These are phyloP conservation scores for Spheniscus mendiculus DNA, from an alignment of 2,113 vertebrate species.

Conservation along the genomic window DNA sequence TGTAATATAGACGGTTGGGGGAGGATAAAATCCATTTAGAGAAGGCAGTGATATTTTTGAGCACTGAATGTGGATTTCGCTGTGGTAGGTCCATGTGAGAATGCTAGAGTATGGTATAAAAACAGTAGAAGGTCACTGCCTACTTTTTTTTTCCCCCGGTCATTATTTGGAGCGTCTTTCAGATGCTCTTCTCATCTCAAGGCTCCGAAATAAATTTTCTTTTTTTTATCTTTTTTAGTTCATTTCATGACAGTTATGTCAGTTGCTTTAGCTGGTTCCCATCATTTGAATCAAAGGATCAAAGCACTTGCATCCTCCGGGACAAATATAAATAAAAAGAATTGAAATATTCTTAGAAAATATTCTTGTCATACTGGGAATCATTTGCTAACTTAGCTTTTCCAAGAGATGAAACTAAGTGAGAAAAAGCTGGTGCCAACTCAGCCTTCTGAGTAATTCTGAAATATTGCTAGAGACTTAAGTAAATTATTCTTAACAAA, in stretches of 20 bases:
- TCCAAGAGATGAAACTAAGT: constrained; percentile 1
- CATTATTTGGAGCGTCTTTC: constrained; percentile 34
- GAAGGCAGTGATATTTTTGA: not conserved
- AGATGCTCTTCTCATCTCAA: constrained; percentile 3
- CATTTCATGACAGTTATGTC: constrained; percentile 33
- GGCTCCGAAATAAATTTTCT: constrained; percentile 31
- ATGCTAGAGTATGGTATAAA: not conserved
- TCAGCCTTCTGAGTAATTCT: not conserved
- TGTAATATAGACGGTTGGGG: not conserved
- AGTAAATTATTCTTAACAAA: not conserved
- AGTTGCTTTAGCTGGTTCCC: constrained; percentile 58
- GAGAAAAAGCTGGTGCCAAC: not conserved
- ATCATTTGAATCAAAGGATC: constrained; percentile 48
- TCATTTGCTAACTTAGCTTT: constrained; percentile 2
- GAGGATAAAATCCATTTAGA: not conserved
- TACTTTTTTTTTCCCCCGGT: not conserved
- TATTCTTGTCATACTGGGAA: constrained; percentile 41
- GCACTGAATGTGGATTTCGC: not conserved
- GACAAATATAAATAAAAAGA: constrained; percentile 61
- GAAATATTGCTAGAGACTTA: not conserved
- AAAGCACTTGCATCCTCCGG: constrained; percentile 39
- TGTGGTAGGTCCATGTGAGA: constrained; percentile 46
- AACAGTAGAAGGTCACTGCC: not conserved
- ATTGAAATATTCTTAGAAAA: constrained; percentile 64
- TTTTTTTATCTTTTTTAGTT: not conserved